phyloP scores from a whole-genome alignment of 2,797 vertebrate genomes.

The Nyctalus aviator region DNA sequence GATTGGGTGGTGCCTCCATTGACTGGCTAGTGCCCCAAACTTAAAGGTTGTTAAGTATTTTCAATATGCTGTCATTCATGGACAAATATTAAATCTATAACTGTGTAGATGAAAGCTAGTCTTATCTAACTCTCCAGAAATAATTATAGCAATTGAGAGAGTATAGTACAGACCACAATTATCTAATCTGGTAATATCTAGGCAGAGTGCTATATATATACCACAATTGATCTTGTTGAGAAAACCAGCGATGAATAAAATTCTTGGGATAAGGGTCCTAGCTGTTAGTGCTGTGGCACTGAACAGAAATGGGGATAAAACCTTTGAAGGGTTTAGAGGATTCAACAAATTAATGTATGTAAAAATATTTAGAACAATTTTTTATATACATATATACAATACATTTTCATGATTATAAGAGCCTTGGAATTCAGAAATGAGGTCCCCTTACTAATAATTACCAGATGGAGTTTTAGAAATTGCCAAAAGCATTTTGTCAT shows the following conservation, averaged over 20 bases:
- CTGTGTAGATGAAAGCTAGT: neutral
- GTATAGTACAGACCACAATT: neutral
- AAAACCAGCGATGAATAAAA: neutral
- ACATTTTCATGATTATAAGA: neutral
- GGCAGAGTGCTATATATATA: neutral
- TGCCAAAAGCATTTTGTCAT: neutral
- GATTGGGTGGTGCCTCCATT: neutral
- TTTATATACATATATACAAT: neutral
- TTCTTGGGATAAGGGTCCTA: neutral
- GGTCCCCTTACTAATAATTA: neutral
- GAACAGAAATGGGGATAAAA: neutral
- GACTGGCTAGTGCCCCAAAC: neutral
- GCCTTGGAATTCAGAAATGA: constrained; percentile 2
- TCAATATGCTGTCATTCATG: neutral
- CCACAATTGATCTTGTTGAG: neutral
- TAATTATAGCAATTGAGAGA: neutral
- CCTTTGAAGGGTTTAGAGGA: neutral
- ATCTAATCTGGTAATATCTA: neutral
- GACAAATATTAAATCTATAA: constrained; percentile 35
- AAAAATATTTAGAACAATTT: neutral
- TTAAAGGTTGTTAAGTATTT: neutral
- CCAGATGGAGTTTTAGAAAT: constrained; percentile 16
- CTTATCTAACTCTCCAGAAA: neutral
- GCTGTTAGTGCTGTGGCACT: neutral
- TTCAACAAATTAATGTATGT: constrained; percentile 19